Evolutionary conservation across 2,797 vertebrate genomes (phyloP).

Genomic region (Chelonia mydas): DNA sequence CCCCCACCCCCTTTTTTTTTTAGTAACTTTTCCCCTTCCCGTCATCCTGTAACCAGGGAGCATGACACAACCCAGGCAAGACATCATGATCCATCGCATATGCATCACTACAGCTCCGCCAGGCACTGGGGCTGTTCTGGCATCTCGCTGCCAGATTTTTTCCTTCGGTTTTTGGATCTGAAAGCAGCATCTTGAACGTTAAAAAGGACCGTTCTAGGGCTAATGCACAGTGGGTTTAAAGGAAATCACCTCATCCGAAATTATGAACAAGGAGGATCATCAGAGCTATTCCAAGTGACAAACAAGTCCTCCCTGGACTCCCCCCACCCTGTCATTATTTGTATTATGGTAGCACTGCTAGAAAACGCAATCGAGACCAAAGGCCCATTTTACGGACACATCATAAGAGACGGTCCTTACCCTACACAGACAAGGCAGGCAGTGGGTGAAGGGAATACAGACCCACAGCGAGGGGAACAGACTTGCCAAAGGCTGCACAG

Average conservation of each 20-base stretch:
- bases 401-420: neutral
- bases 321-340: fast-evolving
- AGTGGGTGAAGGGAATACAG: neutral
- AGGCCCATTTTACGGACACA: neutral
- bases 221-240: neutral
- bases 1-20: too few relatives aligned
- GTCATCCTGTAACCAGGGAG: constrained; percentile 49
- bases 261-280: neutral
- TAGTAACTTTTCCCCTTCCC: constrained; percentile 37
- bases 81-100: constrained; percentile 48
- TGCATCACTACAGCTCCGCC: constrained; percentile 50
- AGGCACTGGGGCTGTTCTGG: constrained; percentile 3
- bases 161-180: neutral
- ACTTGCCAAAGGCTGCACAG: neutral
- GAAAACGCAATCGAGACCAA: neutral
- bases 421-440: neutral
- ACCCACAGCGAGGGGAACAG: neutral
- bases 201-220: neutral
- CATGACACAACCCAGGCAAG: constrained; percentile 41
- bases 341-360: fast-evolving
- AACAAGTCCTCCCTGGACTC: neutral
- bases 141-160: constrained; percentile 47
- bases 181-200: neutral
- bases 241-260: neutral
- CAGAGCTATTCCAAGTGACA: fast-evolving